phyloP scores from a whole-genome alignment of 1,140 invertebrate genomes.

The Nylanderia fulva region DNA sequence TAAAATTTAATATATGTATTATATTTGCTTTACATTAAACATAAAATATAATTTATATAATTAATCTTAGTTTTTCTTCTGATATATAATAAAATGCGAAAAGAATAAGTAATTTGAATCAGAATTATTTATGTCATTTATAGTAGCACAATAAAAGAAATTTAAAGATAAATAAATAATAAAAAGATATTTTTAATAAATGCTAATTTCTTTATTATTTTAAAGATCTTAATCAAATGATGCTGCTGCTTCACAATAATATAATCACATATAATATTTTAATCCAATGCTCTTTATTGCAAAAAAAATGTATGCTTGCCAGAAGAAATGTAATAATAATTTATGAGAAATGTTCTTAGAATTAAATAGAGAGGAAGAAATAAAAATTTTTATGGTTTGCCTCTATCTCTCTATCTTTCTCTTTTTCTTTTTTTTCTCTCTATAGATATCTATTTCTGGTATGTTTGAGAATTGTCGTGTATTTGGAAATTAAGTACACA shows the following conservation, averaged over 20 bases:
- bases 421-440: too few relatives aligned
- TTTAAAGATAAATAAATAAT: conserved; percentile 18
- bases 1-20: background rate
- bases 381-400: conserved; percentile 11
- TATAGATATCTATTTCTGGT: conserved; percentile 12
- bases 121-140: background rate
- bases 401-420: background rate
- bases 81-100: background rate
- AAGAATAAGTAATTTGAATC: background rate
- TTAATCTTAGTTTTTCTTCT: background rate
- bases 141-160: background rate
- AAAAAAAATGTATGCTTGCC: background rate
- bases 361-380: conserved; percentile 12
- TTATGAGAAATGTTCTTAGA: conserved; percentile 16
- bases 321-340: conserved; percentile 47
- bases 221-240: background rate
- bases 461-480: conserved; percentile 37
- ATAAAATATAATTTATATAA: too few relatives aligned
- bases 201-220: conserved; percentile 33
- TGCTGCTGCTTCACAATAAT: background rate
- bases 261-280: conserved; percentile 27
- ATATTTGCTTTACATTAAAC: background rate
- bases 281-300: conserved; percentile 21
- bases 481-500: conserved; percentile 33
- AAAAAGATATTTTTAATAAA: background rate